Conservation (phyloP, 2,113 vertebrate species). For the Accipiter cooperii region DNA sequence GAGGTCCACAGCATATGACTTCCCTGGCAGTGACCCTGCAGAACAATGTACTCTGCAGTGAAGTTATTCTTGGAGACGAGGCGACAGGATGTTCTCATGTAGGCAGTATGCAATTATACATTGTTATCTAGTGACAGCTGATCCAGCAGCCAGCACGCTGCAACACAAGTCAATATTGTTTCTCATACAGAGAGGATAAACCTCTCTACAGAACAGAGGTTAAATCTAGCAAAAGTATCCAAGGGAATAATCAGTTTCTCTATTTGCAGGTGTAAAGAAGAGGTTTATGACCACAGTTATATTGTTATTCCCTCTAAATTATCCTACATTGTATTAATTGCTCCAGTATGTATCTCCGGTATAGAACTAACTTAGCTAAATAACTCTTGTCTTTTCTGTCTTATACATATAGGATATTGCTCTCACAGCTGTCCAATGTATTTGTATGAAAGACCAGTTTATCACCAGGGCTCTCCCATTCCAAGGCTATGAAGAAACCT, state of each 20-base stretch:
- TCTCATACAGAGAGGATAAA: neutral
- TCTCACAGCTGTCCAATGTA: neutral
- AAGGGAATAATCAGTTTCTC: neutral
- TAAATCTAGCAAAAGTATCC: neutral
- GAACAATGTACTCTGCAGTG: neutral
- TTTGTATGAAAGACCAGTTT: neutral
- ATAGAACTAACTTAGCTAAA: neutral
- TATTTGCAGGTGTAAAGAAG: neutral
- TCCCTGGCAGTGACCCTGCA: neutral
- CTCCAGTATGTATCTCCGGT: neutral
- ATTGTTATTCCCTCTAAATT: neutral
- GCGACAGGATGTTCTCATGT: conserved; percentile 29
- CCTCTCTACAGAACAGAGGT: neutral
- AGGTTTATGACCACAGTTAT: neutral
- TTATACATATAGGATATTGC: neutral
- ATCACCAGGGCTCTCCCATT: neutral
- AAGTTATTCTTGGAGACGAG: conserved; percentile 12
- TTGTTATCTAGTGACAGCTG: neutral
- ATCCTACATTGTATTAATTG: neutral
- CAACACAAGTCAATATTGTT: neutral
- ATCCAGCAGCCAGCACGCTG: neutral
- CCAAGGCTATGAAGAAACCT: neutral
- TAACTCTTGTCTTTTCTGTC: neutral
- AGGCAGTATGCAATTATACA: conserved; percentile 30
- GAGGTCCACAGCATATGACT: neutral